Percentiles rank a stretch among this genome's conserved stretches.
Evolutionary conservation across 2,113 vertebrate genomes (phyloP).

Genomic region (Neoarius graeffei): DNA sequence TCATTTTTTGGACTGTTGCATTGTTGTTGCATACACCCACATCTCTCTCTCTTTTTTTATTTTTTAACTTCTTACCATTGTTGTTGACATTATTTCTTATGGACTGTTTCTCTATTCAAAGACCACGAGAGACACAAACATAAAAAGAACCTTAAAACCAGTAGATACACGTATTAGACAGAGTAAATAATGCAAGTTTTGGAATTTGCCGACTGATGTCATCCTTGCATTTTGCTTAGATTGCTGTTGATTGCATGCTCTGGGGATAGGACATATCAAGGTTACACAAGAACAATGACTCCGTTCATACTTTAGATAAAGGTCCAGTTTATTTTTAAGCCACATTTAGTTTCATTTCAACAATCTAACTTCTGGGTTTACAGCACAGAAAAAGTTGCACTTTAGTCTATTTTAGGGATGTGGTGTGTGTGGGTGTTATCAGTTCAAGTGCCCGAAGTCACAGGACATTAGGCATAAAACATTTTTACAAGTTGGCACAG

Average conservation of each 20-base stretch:
- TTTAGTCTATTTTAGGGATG: background rate
- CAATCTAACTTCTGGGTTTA: slow-evolving; percentile 4
- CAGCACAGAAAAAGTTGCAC: background rate
- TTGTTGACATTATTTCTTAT: background rate
- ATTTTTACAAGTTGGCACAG: background rate
- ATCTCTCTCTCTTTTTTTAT: background rate
- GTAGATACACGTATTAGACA: background rate
- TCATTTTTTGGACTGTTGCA: background rate
- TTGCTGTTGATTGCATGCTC: background rate
- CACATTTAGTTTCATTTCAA: slow-evolving; percentile 24
- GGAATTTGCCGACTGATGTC: background rate
- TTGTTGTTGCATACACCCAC: background rate
- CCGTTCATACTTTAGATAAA: slow-evolving; percentile 19
- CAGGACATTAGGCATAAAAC: background rate
- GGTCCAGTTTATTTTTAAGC: background rate
- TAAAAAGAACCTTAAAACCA: background rate
- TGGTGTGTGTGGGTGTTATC: background rate
- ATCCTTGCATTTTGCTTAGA: background rate
- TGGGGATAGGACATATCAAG: background rate
- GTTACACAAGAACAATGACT: slow-evolving; percentile 33
- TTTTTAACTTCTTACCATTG: background rate
- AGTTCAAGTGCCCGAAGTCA: too few species aligned
- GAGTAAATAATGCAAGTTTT: background rate
- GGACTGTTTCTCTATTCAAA: background rate
- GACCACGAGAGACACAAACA: background rate